phyloP scores from a whole-genome alignment of 2,797 vertebrate genomes.

The Lophius americanus region DNA sequence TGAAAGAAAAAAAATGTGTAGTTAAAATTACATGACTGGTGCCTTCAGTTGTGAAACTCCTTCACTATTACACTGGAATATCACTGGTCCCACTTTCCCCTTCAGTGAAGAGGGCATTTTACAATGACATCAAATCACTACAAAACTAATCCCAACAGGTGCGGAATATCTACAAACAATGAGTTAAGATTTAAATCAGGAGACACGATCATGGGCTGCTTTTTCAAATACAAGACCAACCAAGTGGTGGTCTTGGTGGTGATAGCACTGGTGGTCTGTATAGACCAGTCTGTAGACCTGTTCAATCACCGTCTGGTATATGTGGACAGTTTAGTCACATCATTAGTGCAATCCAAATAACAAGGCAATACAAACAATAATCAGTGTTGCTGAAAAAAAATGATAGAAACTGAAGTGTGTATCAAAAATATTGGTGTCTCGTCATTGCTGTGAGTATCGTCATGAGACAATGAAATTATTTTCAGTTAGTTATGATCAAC shows the following conservation, averaged over 20 bases:
- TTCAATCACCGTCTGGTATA: constrained; percentile 5
- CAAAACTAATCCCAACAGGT: constrained; percentile 78
- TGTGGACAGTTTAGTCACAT: constrained; percentile 23
- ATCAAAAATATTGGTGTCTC: constrained; percentile 70
- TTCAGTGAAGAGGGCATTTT: constrained; percentile 35
- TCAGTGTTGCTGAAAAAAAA: constrained; percentile 44
- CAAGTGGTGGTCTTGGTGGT: constrained; percentile 7
- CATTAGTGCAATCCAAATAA: constrained; percentile 62
- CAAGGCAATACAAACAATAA: constrained; percentile 48
- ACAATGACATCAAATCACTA: constrained; percentile 80
- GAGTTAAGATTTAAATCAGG: constrained; percentile 56
- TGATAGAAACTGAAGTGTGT: constrained; percentile 47
- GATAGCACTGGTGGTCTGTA: constrained; percentile 11
- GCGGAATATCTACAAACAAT: constrained; percentile 88
- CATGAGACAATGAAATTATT: constrained; percentile 34
- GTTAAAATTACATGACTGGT: constrained; percentile 73
- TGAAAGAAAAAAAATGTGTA: constrained; percentile 60
- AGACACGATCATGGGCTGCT: constrained; percentile 25
- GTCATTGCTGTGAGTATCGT: constrained; percentile 44
- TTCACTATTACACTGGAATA: constrained; percentile 71
- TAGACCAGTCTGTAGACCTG: constrained; percentile 27
- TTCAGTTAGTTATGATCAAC: constrained; percentile 41
- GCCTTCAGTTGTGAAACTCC: constrained; percentile 77
- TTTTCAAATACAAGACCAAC: constrained; percentile 29
- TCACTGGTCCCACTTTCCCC: constrained; percentile 31